Conservation (phyloP, 2,888 invertebrate genomes). For the Agriopis aurantiaria region DNA sequence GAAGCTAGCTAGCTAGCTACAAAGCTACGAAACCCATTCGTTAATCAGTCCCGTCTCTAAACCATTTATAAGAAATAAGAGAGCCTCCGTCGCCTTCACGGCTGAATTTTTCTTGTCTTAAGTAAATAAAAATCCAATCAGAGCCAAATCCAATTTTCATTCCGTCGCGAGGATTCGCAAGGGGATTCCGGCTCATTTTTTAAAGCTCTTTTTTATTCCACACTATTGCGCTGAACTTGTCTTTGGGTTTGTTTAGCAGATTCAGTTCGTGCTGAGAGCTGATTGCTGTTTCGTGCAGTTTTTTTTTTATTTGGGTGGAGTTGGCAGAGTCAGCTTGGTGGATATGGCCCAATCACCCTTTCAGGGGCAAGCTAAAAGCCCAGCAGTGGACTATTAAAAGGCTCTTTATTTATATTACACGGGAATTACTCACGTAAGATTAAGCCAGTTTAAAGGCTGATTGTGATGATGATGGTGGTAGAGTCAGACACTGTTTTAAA, state of each 20-base stretch:
- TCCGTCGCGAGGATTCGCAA: constrained; percentile 77
- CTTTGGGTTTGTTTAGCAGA: constrained; percentile 43
- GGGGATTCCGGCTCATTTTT: constrained; percentile 62
- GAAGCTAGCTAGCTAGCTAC: too few species aligned
- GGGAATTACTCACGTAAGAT: too few species aligned
- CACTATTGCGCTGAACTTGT: constrained; percentile 66
- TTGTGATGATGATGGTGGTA: too few species aligned
- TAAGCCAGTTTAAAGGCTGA: too few species aligned
- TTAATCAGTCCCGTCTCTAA: constrained; percentile 72
- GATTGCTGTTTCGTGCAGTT: constrained; percentile 1
- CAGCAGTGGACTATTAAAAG: too few species aligned
- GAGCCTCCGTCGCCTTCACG: constrained; percentile 56
- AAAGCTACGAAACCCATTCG: constrained; percentile 24
- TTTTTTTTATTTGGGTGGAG: not conserved
- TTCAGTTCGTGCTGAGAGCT: constrained; percentile 36
- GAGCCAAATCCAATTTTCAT: constrained; percentile 85
- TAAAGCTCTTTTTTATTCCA: constrained; percentile 65
- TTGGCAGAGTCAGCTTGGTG: too few species aligned
- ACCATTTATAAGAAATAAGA: constrained; percentile 84
- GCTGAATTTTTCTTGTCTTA: constrained; percentile 85
- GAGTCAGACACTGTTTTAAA: too few species aligned
- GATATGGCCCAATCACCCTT: too few species aligned
- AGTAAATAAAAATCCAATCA: constrained; percentile 87
- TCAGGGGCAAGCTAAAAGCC: too few species aligned
- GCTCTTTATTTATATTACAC: too few species aligned